Conservation (phyloP, 2,888 invertebrate genomes). For the Melanostoma scalare region DNA sequence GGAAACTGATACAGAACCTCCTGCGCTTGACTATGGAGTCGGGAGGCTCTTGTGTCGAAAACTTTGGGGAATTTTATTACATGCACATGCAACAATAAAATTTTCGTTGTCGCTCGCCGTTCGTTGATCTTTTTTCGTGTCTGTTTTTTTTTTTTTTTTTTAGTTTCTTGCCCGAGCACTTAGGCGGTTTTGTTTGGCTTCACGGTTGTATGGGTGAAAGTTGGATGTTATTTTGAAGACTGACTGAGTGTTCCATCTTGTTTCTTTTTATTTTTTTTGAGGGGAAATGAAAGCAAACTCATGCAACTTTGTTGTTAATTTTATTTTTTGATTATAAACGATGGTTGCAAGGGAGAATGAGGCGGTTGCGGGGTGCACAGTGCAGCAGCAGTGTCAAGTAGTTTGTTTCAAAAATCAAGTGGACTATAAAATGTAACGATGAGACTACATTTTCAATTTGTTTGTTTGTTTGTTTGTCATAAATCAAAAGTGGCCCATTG, state of each 20-base stretch:
- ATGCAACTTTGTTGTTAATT: constrained; percentile 45
- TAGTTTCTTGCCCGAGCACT: constrained; percentile 1
- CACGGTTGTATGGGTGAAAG: constrained; percentile 31
- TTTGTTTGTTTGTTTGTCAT: constrained; percentile 35
- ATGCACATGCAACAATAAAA: constrained; percentile 73
- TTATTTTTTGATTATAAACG: constrained; percentile 12
- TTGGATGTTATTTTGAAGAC: constrained; percentile 16
- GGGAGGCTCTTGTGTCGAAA: constrained; percentile 59
- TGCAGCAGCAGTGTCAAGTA: background rate
- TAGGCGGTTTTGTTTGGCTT: constrained; percentile 28
- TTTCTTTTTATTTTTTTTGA: constrained; percentile 27
- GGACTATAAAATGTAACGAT: constrained; percentile 34
- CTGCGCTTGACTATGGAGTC: constrained; percentile 34
- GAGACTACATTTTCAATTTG: background rate
- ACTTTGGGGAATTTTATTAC: constrained; percentile 67
- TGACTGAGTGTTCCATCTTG: background rate
- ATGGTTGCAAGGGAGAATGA: constrained; percentile 2
- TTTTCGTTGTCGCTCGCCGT: constrained; percentile 67
- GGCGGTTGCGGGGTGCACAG: constrained; percentile 5
- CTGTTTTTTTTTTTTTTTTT: constrained; percentile 25
- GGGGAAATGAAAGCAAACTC: constrained; percentile 5
- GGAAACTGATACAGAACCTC: constrained; percentile 48
- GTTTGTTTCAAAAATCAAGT: constrained; percentile 51
- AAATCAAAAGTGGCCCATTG: constrained; percentile 53
- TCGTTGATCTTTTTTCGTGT: constrained; percentile 66